Conservation (phyloP, 2,888 invertebrate species). For the Polyploca ridens region DNA sequence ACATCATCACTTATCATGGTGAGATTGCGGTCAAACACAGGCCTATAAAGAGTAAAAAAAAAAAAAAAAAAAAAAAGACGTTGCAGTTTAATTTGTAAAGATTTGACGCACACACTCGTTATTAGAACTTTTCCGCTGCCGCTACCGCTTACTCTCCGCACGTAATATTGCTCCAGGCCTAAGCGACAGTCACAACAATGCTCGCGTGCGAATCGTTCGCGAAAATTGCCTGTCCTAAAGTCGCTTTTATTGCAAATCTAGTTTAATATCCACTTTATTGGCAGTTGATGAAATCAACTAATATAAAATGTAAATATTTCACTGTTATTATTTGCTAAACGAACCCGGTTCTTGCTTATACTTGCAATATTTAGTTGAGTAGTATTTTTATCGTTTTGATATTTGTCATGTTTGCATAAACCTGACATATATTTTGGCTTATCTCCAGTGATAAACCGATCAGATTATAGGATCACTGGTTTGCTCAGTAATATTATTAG, state of each 20-base stretch:
- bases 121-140: constrained; percentile 3
- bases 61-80: no score
- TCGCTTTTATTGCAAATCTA: constrained; percentile 6
- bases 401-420: constrained; percentile 1
- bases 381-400: not conserved
- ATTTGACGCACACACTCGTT: not conserved
- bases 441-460: not conserved
- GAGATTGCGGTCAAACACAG: no score
- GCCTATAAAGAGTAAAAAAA: no score
- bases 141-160: not conserved
- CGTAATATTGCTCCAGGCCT: not conserved
- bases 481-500: not conserved
- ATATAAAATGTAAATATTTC: constrained; percentile 5
- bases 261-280: constrained; percentile 4
- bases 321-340: not conserved
- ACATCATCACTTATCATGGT: no score
- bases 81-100: no score
- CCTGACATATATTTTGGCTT: not conserved
- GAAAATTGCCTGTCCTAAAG: not conserved
- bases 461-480: not conserved
- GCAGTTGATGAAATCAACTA: constrained; percentile 4
- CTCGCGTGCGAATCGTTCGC: not conserved
- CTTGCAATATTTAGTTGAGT: not conserved
- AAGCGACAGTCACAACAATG: constrained; percentile 6
- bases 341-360: not conserved